These are phyloP conservation scores for Chiloscyllium plagiosum DNA, from an alignment of 2,113 vertebrate species.

Conservation along the genomic window DNA sequence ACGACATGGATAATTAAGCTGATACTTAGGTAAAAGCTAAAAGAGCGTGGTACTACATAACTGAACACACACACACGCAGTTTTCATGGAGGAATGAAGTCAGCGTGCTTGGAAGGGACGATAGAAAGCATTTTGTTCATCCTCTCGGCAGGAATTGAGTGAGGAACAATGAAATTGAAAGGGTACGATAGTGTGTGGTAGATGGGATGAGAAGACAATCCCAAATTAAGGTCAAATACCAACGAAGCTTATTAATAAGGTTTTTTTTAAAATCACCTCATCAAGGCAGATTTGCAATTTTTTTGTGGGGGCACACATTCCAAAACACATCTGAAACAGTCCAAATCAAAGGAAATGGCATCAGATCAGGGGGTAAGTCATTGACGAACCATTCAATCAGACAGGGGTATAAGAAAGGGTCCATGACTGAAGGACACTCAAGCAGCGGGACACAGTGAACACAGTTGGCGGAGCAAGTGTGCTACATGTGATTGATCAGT, in stretches of 20 bases:
- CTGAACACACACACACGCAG: background rate
- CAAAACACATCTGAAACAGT: background rate
- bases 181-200: background rate
- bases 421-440: background rate
- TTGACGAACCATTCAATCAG: background rate
- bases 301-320: background rate
- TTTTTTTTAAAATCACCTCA: too few species aligned
- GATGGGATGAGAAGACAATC: background rate
- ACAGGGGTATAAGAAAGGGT: background rate
- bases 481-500: background rate
- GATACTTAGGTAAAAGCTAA: conserved; percentile 17
- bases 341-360: background rate
- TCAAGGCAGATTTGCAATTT: background rate
- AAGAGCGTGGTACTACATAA: background rate
- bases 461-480: background rate
- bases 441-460: background rate
- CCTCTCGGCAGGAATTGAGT: background rate
- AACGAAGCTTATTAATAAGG: background rate
- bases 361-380: background rate
- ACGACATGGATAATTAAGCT: conserved; percentile 10
- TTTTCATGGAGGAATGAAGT: background rate
- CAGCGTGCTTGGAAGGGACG: background rate
- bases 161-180: background rate
- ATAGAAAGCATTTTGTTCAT: background rate
- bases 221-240: background rate